Percentiles rank a stretch among this genome's conserved stretches.
Evolutionary conservation across 2,888 invertebrate species (phyloP).

Genomic region (Parnassius mnemosyne): DNA sequence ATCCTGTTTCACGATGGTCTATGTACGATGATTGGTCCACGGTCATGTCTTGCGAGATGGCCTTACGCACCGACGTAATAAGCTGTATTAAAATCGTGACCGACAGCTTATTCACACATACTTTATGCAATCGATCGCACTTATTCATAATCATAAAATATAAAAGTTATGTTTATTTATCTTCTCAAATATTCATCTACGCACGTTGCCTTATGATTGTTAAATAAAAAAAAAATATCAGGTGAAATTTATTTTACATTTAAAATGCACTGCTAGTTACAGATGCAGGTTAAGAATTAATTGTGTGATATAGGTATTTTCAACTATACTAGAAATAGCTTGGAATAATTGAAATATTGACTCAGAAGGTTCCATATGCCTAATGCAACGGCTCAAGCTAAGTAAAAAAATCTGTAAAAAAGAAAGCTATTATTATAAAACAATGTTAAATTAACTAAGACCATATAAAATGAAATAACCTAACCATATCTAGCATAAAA

Average conservation of each 20-base stretch:
- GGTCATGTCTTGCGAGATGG: constrained; percentile 9
- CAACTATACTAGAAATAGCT: no score
- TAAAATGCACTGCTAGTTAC: no score
- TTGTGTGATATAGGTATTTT: no score
- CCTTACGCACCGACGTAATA: constrained; percentile 7
- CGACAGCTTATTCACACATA: constrained; percentile 9
- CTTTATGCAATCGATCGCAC: constrained; percentile 1
- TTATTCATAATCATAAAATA: not conserved
- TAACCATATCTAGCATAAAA: not conserved
- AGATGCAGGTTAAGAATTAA: no score
- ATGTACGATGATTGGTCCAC: constrained; percentile 7
- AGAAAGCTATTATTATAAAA: no score
- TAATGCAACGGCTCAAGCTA: not conserved
- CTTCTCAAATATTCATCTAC: no score
- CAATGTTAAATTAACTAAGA: not conserved
- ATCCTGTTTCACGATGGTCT: constrained; percentile 10
- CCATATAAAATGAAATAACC: not conserved
- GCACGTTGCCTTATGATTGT: no score
- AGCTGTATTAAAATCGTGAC: constrained; percentile 12
- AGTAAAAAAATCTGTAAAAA: not conserved
- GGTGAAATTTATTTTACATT: no score
- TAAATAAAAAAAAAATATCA: no score
- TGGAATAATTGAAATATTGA: no score
- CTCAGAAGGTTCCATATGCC: no score
- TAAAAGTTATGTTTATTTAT: no score